Conservation (phyloP, 2,888 invertebrate genomes). For the Diabrotica balteata region DNA sequence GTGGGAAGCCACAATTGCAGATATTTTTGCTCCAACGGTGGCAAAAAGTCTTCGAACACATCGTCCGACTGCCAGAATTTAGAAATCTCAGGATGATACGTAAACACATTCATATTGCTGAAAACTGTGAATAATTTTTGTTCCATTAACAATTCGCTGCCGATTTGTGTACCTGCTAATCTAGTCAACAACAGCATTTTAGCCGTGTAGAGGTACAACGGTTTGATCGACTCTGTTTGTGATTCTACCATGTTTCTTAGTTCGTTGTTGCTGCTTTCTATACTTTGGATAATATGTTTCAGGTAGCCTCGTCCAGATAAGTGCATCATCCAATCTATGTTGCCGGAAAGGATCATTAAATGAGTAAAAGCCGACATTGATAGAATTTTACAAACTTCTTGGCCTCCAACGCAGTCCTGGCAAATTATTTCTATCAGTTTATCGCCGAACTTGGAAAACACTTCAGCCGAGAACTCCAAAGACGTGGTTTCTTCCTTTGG, state of each 20-base stretch:
- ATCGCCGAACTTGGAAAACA: constrained; percentile 79
- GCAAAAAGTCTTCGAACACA: constrained; percentile 63
- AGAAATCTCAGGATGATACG: constrained; percentile 74
- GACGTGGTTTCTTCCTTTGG: constrained; percentile 48
- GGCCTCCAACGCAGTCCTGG: constrained; percentile 86
- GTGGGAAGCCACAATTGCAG: constrained; percentile 85
- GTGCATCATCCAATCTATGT: constrained; percentile 71
- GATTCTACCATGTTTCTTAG: constrained; percentile 71
- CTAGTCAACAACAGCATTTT: constrained; percentile 82
- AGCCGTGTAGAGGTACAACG: constrained; percentile 86
- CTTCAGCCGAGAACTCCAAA: constrained; percentile 63
- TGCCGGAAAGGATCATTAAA: constrained; percentile 76
- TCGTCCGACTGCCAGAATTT: constrained; percentile 50
- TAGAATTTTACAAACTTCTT: constrained; percentile 89
- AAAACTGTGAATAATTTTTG: constrained; percentile 68
- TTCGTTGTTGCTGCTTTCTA: constrained; percentile 77
- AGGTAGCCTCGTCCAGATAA: constrained; percentile 74
- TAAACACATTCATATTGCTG: constrained; percentile 74
- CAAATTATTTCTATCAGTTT: constrained; percentile 82
- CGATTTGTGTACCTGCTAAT: constrained; percentile 68
- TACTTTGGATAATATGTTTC: constrained; percentile 81
- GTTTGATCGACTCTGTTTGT: constrained; percentile 68
- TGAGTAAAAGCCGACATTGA: constrained; percentile 84
- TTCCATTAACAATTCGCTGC: constrained; percentile 70
- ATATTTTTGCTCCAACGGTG: constrained; percentile 74